A percentile compares a stretch with the other conserved stretches of the same genome.
Conservation (phyloP, 2,888 invertebrate genomes). For the Drosophila maculinotata region DNA sequence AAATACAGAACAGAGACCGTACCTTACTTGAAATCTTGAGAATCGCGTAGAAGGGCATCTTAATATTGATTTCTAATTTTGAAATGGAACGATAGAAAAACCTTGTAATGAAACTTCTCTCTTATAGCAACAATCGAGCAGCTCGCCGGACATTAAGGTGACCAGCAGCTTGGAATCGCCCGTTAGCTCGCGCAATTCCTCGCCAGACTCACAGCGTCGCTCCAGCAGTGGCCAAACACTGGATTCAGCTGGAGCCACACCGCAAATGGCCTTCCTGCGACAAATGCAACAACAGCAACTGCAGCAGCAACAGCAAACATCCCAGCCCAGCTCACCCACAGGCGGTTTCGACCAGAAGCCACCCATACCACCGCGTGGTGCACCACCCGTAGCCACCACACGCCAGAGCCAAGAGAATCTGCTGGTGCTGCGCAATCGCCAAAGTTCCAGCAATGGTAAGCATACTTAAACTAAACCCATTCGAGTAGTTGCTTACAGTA, state of each 20-base stretch:
- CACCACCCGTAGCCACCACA: conserved; percentile 87
- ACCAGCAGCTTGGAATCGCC: conserved; percentile 85
- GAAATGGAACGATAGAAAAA: not conserved
- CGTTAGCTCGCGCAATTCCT: conserved; percentile 87
- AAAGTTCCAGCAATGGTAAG: conserved; percentile 81
- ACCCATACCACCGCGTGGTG: conserved; percentile 87
- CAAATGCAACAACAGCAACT: conserved; percentile 83
- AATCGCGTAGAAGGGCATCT: no score
- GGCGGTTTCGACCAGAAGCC: conserved; percentile 86
- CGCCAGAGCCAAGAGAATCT: conserved; percentile 84
- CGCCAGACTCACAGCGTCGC: conserved; percentile 86
- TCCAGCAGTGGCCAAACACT: conserved; percentile 80
- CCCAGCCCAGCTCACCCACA: conserved; percentile 78
- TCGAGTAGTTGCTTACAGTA: not conserved
- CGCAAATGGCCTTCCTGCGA: conserved; percentile 86
- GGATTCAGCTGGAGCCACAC: conserved; percentile 84
- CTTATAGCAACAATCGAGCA: conserved; percentile 84
- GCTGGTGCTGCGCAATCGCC: conserved; percentile 81
- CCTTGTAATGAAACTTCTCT: not conserved
- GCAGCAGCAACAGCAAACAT: conserved; percentile 56
- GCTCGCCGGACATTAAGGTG: conserved; percentile 84
- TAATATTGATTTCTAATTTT: no score
- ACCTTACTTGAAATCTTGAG: no score
- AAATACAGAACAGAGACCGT: no score
- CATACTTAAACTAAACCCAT: not conserved